These are phyloP conservation scores for Micronycteris hirsuta DNA, from an alignment of 2,113 vertebrate species.

Conservation along the genomic window DNA sequence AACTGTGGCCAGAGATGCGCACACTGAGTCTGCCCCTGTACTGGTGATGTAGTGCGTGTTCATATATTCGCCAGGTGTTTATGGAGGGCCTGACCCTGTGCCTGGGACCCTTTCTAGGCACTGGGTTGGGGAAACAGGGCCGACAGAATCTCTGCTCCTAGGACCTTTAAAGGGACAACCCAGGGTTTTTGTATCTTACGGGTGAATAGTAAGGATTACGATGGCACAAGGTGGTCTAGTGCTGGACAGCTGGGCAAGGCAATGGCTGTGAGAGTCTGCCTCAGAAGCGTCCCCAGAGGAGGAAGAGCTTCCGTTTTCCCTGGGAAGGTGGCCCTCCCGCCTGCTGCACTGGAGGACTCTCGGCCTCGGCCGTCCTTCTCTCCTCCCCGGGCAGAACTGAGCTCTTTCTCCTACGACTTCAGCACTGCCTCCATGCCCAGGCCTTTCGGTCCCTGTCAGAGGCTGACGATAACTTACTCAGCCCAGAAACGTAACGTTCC, in stretches of 20 bases:
- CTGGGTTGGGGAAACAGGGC: background rate
- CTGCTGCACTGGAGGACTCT: too few relatives aligned
- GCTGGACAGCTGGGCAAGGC: background rate
- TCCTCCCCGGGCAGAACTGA: background rate
- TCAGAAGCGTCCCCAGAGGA: background rate
- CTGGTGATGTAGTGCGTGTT: background rate
- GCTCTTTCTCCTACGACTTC: background rate
- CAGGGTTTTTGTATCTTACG: background rate
- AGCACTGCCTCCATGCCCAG: background rate
- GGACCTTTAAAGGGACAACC: background rate
- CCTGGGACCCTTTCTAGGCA: background rate
- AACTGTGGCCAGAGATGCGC: background rate
- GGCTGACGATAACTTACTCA: background rate
- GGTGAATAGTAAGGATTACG: background rate
- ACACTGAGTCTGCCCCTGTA: fast-evolving
- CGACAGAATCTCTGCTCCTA: background rate
- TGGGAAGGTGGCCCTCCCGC: background rate
- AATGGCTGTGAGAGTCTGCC: background rate
- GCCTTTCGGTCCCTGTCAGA: background rate
- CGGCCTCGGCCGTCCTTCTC: background rate
- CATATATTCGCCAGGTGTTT: background rate
- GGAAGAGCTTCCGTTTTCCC: background rate
- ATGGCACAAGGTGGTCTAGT: background rate
- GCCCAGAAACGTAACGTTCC: background rate
- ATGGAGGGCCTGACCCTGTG: background rate